Conservation (phyloP, 2,888 invertebrate genomes). For the Euplagia quadripunctaria region DNA sequence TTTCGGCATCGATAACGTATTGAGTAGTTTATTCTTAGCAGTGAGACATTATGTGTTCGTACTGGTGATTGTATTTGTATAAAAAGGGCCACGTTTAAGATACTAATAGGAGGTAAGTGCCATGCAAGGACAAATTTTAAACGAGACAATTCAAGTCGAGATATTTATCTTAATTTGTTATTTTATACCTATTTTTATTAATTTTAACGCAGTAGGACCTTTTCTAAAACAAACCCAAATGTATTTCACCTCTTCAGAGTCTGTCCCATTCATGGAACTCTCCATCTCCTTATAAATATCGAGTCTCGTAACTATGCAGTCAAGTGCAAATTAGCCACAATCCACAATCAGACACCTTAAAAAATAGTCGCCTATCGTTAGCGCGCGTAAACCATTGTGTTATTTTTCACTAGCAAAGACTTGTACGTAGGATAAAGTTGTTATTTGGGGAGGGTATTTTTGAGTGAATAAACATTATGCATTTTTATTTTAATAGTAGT, state of each 20-base stretch:
- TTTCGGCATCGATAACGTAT: constrained; percentile 8
- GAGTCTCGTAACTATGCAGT: too few species aligned
- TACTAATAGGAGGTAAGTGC: background rate
- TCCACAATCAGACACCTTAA: too few species aligned
- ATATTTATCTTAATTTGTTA: too few species aligned
- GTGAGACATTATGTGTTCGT: background rate
- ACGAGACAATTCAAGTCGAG: background rate
- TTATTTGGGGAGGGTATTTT: background rate
- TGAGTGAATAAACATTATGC: too few species aligned
- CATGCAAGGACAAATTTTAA: background rate
- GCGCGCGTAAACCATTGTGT: background rate
- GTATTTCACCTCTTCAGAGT: background rate
- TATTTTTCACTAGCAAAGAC: background rate
- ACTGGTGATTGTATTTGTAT: background rate
- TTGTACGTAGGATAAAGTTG: background rate
- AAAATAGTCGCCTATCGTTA: too few species aligned
- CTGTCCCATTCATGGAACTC: too few species aligned
- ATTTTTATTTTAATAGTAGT: too few species aligned
- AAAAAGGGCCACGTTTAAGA: background rate
- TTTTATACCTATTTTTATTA: too few species aligned
- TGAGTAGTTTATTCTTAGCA: constrained; percentile 7
- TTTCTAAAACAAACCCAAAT: background rate
- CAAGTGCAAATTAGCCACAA: too few species aligned
- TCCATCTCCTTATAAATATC: too few species aligned
- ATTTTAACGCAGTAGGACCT: too few species aligned